Percentiles rank a stretch among this genome's conserved stretches.
Evolutionary conservation across 2,113 vertebrate genomes (phyloP).

Genomic region (Notechis scutatus): DNA sequence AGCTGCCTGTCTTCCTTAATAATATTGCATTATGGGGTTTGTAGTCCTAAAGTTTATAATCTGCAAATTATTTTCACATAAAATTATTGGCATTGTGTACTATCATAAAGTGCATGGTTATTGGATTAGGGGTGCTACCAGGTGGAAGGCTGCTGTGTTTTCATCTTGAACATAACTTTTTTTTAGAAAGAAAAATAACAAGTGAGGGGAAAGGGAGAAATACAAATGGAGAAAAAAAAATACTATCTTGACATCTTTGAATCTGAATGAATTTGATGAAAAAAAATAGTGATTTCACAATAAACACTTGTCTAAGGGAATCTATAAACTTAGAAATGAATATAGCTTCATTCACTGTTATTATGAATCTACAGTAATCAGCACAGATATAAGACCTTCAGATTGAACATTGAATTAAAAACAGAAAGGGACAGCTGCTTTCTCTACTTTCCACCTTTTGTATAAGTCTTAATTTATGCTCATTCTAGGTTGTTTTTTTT

Average conservation of each 20-base stretch:
- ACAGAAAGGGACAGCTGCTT: background rate
- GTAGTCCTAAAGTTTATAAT: background rate
- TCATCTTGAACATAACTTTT: background rate
- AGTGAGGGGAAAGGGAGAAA: background rate
- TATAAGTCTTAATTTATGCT: background rate
- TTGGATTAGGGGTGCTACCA: background rate
- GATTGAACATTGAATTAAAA: background rate
- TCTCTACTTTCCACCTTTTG: background rate
- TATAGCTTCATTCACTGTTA: background rate
- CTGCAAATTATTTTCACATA: background rate
- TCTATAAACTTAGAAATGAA: background rate
- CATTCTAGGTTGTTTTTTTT: background rate
- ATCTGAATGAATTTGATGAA: background rate
- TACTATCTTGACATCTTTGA: background rate
- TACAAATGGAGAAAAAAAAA: background rate
- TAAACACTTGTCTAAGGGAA: background rate
- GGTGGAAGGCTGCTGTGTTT: background rate
- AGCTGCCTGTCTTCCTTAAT: background rate
- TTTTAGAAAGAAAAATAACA: background rate
- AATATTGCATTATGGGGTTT: background rate
- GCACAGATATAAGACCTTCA: background rate
- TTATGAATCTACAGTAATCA: background rate
- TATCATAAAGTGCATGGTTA: background rate
- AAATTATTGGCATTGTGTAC: background rate
- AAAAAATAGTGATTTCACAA: background rate